Conservation (phyloP, 2,888 invertebrate species). For the Camptogramma bilineatum region DNA sequence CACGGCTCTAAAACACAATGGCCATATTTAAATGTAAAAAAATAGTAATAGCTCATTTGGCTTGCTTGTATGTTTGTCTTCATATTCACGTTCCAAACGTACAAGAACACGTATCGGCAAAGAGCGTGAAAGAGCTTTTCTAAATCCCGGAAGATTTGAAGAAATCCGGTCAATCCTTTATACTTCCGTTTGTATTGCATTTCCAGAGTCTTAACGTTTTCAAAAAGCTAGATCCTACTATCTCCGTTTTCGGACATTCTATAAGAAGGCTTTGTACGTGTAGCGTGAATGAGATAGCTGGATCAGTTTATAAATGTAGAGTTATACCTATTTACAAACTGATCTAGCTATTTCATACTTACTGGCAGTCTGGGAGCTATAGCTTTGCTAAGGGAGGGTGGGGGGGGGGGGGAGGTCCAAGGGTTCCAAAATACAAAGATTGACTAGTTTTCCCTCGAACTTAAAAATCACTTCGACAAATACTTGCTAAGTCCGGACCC, state of each 20-base stretch:
- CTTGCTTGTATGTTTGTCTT: not conserved
- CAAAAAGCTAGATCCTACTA: slow-evolving; percentile 36
- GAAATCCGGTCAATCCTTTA: slow-evolving; percentile 41
- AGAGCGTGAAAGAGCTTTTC: slow-evolving; percentile 37
- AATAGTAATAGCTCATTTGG: not conserved
- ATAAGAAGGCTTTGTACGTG: slow-evolving; percentile 36
- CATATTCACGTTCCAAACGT: slow-evolving; percentile 1
- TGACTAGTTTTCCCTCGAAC: too few relatives aligned
- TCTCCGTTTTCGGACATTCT: slow-evolving; percentile 38
- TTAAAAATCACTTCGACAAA: too few relatives aligned
- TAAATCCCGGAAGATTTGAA: slow-evolving; percentile 26
- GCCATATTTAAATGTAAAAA: too few relatives aligned
- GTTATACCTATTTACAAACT: too few relatives aligned
- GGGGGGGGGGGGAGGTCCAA: too few relatives aligned
- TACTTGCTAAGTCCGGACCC: too few relatives aligned
- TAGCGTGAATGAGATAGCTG: slow-evolving; percentile 10
- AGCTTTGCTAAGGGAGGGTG: too few relatives aligned
- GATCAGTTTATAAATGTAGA: not conserved
- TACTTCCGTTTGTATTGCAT: slow-evolving; percentile 44
- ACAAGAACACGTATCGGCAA: slow-evolving; percentile 32
- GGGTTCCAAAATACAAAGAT: too few relatives aligned
- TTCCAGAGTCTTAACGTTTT: slow-evolving; percentile 39
- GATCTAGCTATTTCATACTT: too few relatives aligned
- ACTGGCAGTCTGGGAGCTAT: too few relatives aligned
- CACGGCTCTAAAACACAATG: too few relatives aligned